phyloP scores from a whole-genome alignment of 1,140 invertebrate species.

The Metaphire vulgaris region DNA sequence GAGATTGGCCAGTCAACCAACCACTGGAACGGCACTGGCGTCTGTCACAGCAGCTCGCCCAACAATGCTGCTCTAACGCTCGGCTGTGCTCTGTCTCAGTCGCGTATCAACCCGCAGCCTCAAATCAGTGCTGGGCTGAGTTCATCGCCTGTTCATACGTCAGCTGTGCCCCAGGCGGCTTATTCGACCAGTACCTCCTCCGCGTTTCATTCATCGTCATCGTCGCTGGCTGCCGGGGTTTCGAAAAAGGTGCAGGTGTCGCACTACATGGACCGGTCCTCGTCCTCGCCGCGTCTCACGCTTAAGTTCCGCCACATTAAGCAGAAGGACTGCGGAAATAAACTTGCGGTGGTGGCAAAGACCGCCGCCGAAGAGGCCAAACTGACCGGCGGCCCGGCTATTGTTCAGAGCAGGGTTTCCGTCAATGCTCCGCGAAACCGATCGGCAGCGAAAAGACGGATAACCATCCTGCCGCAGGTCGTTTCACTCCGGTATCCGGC shows the following conservation, averaged over 20 bases:
- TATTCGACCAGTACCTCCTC: background rate
- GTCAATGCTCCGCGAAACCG: no score
- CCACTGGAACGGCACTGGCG: background rate
- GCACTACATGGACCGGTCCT: conserved; percentile 36
- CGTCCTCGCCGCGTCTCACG: conserved; percentile 57
- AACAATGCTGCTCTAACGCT: background rate
- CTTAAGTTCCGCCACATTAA: conserved; percentile 58
- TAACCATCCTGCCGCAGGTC: no score
- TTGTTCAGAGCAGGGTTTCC: no score
- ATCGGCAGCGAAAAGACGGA: no score
- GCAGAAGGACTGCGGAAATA: conserved; percentile 44
- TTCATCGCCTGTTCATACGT: background rate
- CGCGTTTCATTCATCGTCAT: background rate
- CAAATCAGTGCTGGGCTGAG: background rate
- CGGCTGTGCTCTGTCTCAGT: background rate
- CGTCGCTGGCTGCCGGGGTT: background rate
- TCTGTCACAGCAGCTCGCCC: conserved; percentile 3
- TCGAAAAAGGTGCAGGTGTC: conserved; percentile 21
- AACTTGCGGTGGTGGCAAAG: conserved; percentile 31
- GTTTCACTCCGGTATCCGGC: no score
- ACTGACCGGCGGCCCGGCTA: conserved; percentile 30
- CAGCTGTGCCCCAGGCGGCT: background rate
- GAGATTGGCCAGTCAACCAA: background rate
- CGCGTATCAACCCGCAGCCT: background rate
- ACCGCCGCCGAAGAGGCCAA: background rate